A percentile compares a stretch with the other conserved stretches of the same genome.
phyloP scores from a whole-genome alignment of 1,140 invertebrate genomes.

The Drosophila pseudoobscura region DNA sequence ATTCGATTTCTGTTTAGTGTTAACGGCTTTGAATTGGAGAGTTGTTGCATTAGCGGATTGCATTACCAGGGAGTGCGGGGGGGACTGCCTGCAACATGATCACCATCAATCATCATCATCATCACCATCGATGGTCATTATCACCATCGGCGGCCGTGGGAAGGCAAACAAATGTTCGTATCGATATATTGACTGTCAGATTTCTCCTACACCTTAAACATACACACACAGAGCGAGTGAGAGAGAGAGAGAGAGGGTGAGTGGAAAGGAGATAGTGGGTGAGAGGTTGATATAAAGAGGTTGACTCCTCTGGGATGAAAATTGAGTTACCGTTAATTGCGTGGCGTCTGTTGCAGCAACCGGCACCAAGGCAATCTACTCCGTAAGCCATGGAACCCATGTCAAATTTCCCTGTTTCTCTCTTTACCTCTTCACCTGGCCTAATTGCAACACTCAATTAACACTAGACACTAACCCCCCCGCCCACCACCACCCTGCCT shows the following conservation, averaged over 20 bases:
- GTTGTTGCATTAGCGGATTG: slow-evolving; percentile 63
- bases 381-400: background rate
- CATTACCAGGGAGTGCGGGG: slow-evolving; percentile 48
- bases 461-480: slow-evolving; percentile 24
- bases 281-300: no score
- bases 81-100: slow-evolving; percentile 22
- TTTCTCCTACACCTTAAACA: slow-evolving; percentile 39
- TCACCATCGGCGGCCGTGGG: slow-evolving; percentile 53
- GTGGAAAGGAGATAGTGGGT: no score
- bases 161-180: slow-evolving; percentile 55
- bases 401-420: background rate
- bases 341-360: slow-evolving; percentile 17
- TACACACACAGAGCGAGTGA: slow-evolving; percentile 1
- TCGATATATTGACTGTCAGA: slow-evolving; percentile 39
- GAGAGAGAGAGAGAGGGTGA: no score
- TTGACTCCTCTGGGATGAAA: slow-evolving; percentile 54
- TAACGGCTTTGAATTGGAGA: slow-evolving; percentile 58
- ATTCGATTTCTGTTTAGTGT: slow-evolving; percentile 68
- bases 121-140: slow-evolving; percentile 38
- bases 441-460: slow-evolving; percentile 76
- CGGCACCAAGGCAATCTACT: background rate
- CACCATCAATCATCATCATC: slow-evolving; percentile 25
- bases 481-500: no score
- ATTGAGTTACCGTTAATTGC: slow-evolving; percentile 76
- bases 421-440: slow-evolving; percentile 27